A percentile compares a stretch with the other conserved stretches of the same genome.
Conservation (phyloP, 30 jellyfish, hydroid and myxozoan species). For the Calvadosia cruxmelitensis region DNA sequence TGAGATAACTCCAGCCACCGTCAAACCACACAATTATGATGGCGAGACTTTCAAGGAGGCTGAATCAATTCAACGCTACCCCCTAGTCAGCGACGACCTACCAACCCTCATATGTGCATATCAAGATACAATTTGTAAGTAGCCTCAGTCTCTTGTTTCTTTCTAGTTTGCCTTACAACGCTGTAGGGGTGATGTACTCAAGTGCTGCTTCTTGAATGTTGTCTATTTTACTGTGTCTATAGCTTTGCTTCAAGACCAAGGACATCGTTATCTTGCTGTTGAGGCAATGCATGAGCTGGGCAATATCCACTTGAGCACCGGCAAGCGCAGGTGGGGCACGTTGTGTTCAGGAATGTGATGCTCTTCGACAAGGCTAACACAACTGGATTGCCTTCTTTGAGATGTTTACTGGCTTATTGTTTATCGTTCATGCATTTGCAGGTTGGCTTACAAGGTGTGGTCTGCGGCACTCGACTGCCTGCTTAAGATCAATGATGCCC, state of each 20-base stretch:
- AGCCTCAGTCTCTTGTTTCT: too few relatives aligned
- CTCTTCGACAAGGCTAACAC: too few relatives aligned
- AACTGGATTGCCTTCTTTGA: too few relatives aligned
- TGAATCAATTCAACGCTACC: neutral
- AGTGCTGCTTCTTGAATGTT: neutral
- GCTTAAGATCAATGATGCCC: too few relatives aligned
- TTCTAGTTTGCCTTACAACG: too few relatives aligned
- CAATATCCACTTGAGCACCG: conserved; percentile 40
- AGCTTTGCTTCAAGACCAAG: conserved; percentile 16
- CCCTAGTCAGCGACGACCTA: neutral
- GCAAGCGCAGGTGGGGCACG: conserved; percentile 45
- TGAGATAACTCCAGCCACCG: neutral
- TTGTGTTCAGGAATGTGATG: too few relatives aligned
- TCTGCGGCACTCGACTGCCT: too few relatives aligned
- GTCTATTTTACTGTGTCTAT: neutral
- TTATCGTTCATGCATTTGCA: too few relatives aligned
- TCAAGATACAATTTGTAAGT: neutral
- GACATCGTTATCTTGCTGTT: conserved; percentile 35
- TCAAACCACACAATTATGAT: neutral
- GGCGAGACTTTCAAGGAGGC: neutral
- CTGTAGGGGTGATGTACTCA: too few relatives aligned
- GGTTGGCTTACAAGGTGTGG: too few relatives aligned
- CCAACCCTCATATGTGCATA: neutral
- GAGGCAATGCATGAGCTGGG: conserved; percentile 97
- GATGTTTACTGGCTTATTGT: too few relatives aligned